Evolutionary conservation across 2,797 vertebrate genomes (phyloP).

Genomic region (Petrocephalus sullivani): DNA sequence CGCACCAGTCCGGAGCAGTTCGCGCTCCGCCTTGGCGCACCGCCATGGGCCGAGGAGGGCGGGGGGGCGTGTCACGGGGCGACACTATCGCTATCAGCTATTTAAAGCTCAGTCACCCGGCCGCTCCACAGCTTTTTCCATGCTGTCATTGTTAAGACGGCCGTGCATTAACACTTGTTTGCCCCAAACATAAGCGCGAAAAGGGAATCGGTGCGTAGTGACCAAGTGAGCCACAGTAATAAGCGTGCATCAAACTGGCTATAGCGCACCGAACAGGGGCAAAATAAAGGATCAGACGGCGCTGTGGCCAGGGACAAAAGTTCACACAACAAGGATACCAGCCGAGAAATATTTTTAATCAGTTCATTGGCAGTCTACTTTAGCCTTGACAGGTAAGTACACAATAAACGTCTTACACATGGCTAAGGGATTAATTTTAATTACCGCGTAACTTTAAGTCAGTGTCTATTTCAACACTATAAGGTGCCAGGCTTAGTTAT

Average conservation of each 20-base stretch:
- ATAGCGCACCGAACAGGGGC: neutral
- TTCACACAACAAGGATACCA: neutral
- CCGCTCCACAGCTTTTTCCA: conserved; percentile 35
- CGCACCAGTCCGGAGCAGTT: neutral
- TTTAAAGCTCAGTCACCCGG: conserved; percentile 57
- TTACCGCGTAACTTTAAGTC: neutral
- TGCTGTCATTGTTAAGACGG: conserved; percentile 9
- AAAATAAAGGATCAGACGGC: neutral
- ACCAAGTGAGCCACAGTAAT: neutral
- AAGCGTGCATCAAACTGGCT: neutral
- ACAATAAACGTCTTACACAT: neutral
- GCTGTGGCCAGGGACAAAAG: neutral
- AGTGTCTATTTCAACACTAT: neutral
- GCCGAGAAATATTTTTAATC: neutral
- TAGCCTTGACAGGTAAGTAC: neutral
- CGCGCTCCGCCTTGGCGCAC: neutral
- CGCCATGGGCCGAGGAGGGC: neutral
- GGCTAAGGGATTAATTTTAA: neutral
- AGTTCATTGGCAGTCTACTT: neutral
- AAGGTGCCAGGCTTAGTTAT: neutral
- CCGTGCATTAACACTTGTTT: neutral
- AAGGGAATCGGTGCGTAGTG: neutral
- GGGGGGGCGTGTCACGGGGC: conserved; percentile 48
- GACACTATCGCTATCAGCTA: conserved; percentile 54
- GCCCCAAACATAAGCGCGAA: neutral